These are phyloP conservation scores for Holothuria glaberrima DNA, from an alignment of 35 echinoderm and acorn worm species.

Conservation along the genomic window DNA sequence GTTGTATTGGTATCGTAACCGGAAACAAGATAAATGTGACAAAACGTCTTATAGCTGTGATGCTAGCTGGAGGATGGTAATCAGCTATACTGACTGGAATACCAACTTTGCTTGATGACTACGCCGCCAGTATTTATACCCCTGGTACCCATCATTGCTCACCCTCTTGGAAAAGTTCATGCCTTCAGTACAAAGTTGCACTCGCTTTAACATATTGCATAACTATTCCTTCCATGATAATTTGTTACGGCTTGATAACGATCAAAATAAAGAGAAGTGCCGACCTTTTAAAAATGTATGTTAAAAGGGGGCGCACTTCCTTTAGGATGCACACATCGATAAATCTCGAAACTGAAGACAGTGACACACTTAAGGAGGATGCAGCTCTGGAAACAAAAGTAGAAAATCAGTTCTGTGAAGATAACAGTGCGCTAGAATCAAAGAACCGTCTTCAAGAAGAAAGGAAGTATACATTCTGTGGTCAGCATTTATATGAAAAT, in stretches of 20 bases:
- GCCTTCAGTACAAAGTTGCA: background rate
- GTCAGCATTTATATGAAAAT: too few species aligned
- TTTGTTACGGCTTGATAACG: conserved; percentile 37
- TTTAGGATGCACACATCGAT: too few species aligned
- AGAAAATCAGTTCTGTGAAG: too few species aligned
- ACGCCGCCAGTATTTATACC: background rate
- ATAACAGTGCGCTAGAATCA: too few species aligned
- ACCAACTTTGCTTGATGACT: background rate
- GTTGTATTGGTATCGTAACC: background rate
- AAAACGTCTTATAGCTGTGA: background rate
- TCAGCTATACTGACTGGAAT: background rate
- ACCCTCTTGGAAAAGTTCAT: background rate
- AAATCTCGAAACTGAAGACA: too few species aligned
- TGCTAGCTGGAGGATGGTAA: background rate
- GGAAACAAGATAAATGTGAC: background rate
- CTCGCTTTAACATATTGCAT: background rate
- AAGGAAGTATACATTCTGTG: too few species aligned
- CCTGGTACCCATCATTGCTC: conserved; percentile 51
- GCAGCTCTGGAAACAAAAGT: too few species aligned
- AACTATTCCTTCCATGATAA: conserved; percentile 22
- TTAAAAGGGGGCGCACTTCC: background rate
- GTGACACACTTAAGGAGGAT: too few species aligned
- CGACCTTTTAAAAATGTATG: background rate
- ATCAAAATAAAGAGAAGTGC: conserved; percentile 16
- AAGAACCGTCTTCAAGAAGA: too few species aligned